Evolutionary conservation across 2,797 vertebrate genomes (phyloP).

Genomic region (Chloroceryle amazona): DNA sequence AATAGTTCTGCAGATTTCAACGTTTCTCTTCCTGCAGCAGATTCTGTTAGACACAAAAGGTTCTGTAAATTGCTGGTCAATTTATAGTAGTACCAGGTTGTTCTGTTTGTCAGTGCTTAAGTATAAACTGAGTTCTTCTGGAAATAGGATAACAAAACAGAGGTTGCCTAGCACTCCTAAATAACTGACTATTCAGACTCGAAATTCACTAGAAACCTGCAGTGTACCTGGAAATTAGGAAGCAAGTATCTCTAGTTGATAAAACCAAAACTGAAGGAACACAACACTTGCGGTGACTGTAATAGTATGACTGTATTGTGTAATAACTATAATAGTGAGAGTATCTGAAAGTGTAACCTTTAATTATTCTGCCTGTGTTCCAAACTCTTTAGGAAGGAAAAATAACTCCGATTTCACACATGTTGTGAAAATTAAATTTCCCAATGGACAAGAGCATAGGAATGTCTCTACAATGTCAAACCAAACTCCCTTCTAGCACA

Average conservation of each 20-base stretch:
- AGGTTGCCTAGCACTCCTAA: neutral
- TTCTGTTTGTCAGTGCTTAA: neutral
- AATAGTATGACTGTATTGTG: neutral
- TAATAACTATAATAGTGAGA: slow-evolving; percentile 33
- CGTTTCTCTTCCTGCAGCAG: neutral
- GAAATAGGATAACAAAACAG: neutral
- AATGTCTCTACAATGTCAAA: neutral
- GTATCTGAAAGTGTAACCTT: slow-evolving; percentile 31
- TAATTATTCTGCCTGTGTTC: slow-evolving; percentile 40
- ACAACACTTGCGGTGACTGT: neutral
- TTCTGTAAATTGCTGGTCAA: neutral
- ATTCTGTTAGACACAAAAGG: neutral
- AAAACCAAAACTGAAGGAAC: neutral
- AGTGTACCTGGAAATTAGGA: slow-evolving; percentile 7
- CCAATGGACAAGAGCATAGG: neutral
- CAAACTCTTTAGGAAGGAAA: slow-evolving; percentile 43
- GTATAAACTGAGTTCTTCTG: neutral
- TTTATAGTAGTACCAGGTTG: neutral
- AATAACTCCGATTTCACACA: neutral
- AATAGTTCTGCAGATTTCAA: neutral
- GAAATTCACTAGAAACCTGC: neutral
- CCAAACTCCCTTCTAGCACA: neutral
- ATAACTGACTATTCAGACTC: neutral
- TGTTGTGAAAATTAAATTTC: slow-evolving; percentile 43
- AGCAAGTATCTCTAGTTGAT: neutral